Evolutionary conservation across 2,113 vertebrate species (phyloP).

Genomic region (Echinops telfairi): DNA sequence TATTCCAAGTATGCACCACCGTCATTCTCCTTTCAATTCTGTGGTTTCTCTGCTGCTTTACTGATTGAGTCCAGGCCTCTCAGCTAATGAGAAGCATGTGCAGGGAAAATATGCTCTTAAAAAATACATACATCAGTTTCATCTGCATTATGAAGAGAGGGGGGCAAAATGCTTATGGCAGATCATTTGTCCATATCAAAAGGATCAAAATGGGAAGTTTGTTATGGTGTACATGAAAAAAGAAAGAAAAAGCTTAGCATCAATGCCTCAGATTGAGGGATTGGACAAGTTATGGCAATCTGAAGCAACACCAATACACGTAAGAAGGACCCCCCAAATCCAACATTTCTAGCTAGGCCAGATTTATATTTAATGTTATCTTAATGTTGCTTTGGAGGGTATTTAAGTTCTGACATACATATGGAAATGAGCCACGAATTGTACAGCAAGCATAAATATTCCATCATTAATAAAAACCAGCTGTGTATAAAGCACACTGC

Average conservation of each 20-base stretch:
- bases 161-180: slow-evolving; percentile 77
- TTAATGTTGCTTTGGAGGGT: slow-evolving; percentile 80
- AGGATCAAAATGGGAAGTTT: slow-evolving; percentile 78
- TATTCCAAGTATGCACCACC: slow-evolving; percentile 88
- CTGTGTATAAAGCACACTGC: slow-evolving; percentile 75
- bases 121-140: slow-evolving; percentile 83
- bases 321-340: neutral
- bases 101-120: slow-evolving; percentile 85
- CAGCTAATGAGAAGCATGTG: slow-evolving; percentile 90
- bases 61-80: slow-evolving; percentile 90
- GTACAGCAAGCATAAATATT: slow-evolving; percentile 80
- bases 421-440: slow-evolving; percentile 80
- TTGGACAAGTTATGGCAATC: slow-evolving; percentile 39
- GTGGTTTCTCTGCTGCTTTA: slow-evolving; percentile 88
- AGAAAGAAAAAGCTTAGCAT: neutral
- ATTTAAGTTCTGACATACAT: slow-evolving; percentile 80
- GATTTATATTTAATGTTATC: slow-evolving; percentile 79
- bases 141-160: slow-evolving; percentile 82
- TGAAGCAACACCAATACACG: slow-evolving; percentile 63
- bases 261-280: neutral
- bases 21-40: slow-evolving; percentile 88
- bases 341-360: slow-evolving; percentile 70
- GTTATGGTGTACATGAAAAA: slow-evolving; percentile 22
- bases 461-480: slow-evolving; percentile 82
- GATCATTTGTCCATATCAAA: slow-evolving; percentile 86